Evolutionary conservation across 35 echinoderm and acorn worm species (phyloP).

Genomic region (Heliocidaris erythrogramma): DNA sequence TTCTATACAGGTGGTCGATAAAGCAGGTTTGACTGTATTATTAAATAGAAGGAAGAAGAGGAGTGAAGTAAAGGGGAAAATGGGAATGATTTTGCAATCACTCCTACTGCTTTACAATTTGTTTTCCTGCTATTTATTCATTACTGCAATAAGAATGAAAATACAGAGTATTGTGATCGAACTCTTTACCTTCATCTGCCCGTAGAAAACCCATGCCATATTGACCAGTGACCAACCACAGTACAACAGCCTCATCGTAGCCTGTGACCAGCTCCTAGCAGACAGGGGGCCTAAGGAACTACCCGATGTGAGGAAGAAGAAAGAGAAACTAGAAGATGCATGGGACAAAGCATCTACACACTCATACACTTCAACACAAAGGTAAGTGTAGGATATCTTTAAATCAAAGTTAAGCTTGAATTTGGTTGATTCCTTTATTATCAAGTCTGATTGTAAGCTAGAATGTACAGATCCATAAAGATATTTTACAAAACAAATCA

Average conservation of each 20-base stretch:
- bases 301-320: slow-evolving; percentile 40
- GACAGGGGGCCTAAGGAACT: slow-evolving; percentile 26
- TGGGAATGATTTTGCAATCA: no score
- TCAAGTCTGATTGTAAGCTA: no score
- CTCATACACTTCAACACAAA: slow-evolving; percentile 60
- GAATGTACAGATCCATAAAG: no score
- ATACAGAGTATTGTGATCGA: not conserved
- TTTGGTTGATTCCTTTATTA: no score
- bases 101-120: no score
- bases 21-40: no score
- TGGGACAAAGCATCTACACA: slow-evolving; percentile 61
- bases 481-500: no score
- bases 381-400: slow-evolving; percentile 46
- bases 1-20: no score
- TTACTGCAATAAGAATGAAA: not conserved
- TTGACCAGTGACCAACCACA: slow-evolving; percentile 59
- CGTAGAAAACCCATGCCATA: slow-evolving; percentile 62
- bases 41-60: no score
- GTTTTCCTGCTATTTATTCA: no score
- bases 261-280: slow-evolving; percentile 37
- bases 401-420: no score
- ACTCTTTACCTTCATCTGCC: not conserved
- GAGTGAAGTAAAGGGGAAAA: no score
- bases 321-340: slow-evolving; percentile 47
- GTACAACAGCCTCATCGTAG: slow-evolving; percentile 63